phyloP scores from a whole-genome alignment of 1,140 invertebrate genomes.

The Bombus picipes region DNA sequence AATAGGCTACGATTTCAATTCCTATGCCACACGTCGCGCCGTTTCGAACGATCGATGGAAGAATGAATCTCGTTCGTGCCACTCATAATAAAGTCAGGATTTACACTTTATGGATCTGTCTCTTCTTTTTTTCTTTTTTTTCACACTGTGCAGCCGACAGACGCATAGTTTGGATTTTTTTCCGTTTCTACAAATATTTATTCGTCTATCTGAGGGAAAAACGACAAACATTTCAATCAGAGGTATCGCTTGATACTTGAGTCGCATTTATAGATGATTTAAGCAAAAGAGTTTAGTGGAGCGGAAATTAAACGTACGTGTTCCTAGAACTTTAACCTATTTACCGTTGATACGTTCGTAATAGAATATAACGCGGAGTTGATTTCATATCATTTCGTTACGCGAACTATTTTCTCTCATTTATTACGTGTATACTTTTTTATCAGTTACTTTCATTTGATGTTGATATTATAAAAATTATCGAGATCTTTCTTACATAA shows the following conservation, averaged over 20 bases:
- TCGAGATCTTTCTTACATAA: too few species aligned
- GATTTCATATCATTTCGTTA: not conserved
- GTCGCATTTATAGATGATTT: not conserved
- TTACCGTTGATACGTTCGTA: not conserved
- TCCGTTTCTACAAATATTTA: not conserved
- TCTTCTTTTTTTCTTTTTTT: not conserved
- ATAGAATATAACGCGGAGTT: not conserved
- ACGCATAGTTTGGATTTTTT: not conserved
- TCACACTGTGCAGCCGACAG: too few species aligned
- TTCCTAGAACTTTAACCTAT: not conserved
- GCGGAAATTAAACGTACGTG: not conserved
- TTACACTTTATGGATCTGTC: not conserved
- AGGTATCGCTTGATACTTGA: not conserved
- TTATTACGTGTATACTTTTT: too few species aligned
- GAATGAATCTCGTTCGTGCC: not conserved
- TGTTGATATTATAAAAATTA: too few species aligned
- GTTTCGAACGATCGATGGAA: not conserved
- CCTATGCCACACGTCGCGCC: not conserved
- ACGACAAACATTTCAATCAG: not conserved
- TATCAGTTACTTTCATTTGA: too few species aligned
- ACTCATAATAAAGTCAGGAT: slow-evolving; percentile 1
- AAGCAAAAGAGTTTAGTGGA: not conserved
- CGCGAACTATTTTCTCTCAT: too few species aligned
- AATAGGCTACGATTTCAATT: slow-evolving; percentile 24
- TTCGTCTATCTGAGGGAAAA: not conserved